These are phyloP conservation scores for Scaptomyza flava DNA, from an alignment of 2,888 invertebrate species.

Conservation along the genomic window DNA sequence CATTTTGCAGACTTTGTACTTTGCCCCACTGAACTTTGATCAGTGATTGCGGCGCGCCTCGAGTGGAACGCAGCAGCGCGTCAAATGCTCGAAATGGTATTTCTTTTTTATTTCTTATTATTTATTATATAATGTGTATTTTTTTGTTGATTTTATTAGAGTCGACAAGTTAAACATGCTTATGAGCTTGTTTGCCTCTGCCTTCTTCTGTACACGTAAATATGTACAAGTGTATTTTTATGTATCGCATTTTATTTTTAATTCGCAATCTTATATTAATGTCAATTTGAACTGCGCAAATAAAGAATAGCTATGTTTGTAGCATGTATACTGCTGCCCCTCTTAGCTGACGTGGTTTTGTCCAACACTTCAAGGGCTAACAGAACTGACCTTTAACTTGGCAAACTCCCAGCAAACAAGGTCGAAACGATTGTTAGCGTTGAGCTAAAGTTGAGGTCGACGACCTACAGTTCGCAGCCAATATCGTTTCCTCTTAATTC, in stretches of 20 bases:
- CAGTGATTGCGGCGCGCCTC: conserved; percentile 43
- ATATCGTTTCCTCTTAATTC: background rate
- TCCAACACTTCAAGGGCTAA: background rate
- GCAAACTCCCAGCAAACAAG: conserved; percentile 12
- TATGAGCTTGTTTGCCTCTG: conserved; percentile 27
- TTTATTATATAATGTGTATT: conserved; percentile 16
- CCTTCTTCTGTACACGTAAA: background rate
- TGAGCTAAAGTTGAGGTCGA: background rate
- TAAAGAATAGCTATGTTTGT: conserved; percentile 7
- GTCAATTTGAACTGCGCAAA: conserved; percentile 56
- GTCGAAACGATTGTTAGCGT: background rate
- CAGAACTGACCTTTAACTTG: conserved; percentile 39
- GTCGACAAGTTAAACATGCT: conserved; percentile 39
- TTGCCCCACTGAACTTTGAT: conserved; percentile 81
- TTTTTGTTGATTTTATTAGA: conserved; percentile 47
- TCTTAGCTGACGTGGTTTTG: background rate
- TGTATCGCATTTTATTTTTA: conserved; percentile 54
- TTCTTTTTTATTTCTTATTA: conserved; percentile 9
- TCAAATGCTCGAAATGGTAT: conserved; percentile 55
- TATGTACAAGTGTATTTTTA: conserved; percentile 4
- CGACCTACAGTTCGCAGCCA: background rate
- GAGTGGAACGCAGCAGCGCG: conserved; percentile 41
- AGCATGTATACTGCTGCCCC: background rate
- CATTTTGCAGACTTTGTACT: conserved; percentile 80
- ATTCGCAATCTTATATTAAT: conserved; percentile 49